A percentile compares a stretch with the other conserved stretches of the same genome.
Evolutionary conservation across 2,888 invertebrate genomes (phyloP).

Genomic region (Neuroscelio doddi): DNA sequence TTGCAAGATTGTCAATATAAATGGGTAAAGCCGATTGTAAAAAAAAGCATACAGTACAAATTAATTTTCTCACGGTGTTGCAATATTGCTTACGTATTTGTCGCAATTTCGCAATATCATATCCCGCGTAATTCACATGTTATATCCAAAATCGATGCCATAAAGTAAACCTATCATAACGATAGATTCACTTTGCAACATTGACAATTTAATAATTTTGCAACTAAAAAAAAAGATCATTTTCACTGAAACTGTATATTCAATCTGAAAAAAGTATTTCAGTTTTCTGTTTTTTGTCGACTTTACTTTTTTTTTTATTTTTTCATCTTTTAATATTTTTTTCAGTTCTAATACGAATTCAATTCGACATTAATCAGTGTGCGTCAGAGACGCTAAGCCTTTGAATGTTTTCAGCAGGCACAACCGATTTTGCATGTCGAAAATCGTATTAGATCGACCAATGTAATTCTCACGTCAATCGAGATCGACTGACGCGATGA

Average conservation of each 20-base stretch:
- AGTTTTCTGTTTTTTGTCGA: background rate
- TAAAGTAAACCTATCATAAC: background rate
- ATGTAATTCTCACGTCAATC: no score
- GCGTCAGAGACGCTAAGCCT: background rate
- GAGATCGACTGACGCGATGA: no score
- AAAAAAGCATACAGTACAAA: background rate
- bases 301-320: background rate
- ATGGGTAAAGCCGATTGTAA: background rate
- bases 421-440: background rate
- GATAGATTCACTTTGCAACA: background rate
- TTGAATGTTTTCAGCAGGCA: background rate
- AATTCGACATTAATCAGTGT: background rate
- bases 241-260: constrained; percentile 1
- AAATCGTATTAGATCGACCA: background rate
- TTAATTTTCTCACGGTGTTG: background rate
- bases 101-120: no score
- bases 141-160: background rate
- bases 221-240: background rate
- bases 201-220: background rate
- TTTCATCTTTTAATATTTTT: background rate
- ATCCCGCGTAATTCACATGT: background rate
- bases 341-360: background rate
- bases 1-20: background rate
- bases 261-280: background rate
- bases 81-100: background rate